A percentile compares a stretch with the other conserved stretches of the same genome.
phyloP scores from a whole-genome alignment of 2,113 vertebrate species.

The Bothrops jararaca region DNA sequence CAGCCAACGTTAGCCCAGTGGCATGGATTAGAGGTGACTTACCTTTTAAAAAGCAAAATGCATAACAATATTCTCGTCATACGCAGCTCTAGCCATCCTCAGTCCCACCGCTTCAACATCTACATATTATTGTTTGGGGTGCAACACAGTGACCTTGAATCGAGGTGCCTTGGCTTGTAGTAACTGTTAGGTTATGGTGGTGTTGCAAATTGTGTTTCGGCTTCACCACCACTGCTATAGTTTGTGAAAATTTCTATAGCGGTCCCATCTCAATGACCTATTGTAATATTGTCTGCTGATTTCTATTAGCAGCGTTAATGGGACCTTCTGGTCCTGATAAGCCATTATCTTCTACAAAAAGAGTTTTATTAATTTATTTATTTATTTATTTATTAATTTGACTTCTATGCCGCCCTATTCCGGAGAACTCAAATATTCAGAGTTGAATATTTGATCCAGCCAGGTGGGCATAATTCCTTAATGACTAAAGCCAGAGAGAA shows the following conservation, averaged over 20 bases:
- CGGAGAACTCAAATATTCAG: too few relatives aligned
- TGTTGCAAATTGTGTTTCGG: not conserved
- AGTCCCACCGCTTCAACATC: not conserved
- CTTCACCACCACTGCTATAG: not conserved
- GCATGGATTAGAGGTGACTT: not conserved
- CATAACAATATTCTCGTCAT: not conserved
- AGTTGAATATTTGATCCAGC: not conserved
- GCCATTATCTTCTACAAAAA: not conserved
- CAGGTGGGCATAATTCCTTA: not conserved
- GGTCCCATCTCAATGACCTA: not conserved
- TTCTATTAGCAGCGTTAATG: not conserved
- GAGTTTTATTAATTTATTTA: too few relatives aligned
- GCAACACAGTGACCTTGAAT: not conserved
- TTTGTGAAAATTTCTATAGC: not conserved
- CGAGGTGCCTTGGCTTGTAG: not conserved
- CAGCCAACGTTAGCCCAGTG: not conserved
- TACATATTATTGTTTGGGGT: not conserved
- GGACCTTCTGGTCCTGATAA: not conserved
- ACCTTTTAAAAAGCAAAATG: not conserved
- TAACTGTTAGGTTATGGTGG: not conserved
- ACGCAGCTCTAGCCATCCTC: not conserved
- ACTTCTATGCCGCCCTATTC: too few relatives aligned
- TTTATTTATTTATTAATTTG: too few relatives aligned
- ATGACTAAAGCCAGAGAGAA: not conserved
- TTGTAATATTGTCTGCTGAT: not conserved